Evolutionary conservation across 2,113 vertebrate genomes (phyloP).

Genomic region (Marmota monax): DNA sequence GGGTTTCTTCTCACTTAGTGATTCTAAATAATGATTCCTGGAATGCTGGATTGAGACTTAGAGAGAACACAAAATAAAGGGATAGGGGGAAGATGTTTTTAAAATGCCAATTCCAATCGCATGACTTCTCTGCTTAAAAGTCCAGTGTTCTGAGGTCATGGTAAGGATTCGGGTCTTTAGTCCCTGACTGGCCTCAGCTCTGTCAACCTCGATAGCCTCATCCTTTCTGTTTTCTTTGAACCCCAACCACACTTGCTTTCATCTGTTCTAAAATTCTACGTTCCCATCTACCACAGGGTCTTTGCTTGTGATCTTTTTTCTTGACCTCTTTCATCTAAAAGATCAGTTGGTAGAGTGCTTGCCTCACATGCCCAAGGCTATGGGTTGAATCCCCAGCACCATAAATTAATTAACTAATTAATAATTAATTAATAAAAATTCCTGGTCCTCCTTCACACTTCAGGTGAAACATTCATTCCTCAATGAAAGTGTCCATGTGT

Average conservation of each 20-base stretch:
- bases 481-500: not conserved
- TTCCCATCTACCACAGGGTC: not conserved
- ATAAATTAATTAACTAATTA: no score
- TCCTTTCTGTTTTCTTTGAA: not conserved
- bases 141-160: not conserved
- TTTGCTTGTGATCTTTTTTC: conserved; percentile 18
- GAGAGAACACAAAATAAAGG: not conserved
- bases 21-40: not conserved
- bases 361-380: no score
- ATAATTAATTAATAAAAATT: no score
- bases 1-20: not conserved
- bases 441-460: not conserved
- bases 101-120: not conserved
- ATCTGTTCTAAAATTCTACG: not conserved
- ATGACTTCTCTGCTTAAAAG: not conserved
- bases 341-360: not conserved
- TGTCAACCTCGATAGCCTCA: not conserved
- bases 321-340: not conserved
- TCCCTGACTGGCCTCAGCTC: not conserved
- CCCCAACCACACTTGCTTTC: not conserved
- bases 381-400: no score
- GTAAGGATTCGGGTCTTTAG: not conserved
- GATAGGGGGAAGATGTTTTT: not conserved
- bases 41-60: not conserved
- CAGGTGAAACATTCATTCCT: not conserved